Conservation (phyloP, 1,140 invertebrate species). For the Meloidogyne hapla region DNA sequence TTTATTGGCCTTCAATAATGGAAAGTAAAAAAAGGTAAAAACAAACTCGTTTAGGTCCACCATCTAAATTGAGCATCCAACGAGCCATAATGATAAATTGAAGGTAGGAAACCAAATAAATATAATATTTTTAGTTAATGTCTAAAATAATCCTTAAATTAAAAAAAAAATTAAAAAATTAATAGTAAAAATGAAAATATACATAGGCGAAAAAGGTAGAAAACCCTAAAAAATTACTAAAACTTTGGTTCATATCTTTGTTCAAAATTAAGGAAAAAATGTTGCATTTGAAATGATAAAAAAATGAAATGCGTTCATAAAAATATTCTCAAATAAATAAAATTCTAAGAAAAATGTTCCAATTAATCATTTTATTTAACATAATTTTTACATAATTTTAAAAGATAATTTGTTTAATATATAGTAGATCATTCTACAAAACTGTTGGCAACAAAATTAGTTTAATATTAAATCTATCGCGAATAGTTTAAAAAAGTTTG, state of each 20-base stretch:
- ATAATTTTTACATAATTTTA: too few relatives aligned
- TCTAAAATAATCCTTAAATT: neutral
- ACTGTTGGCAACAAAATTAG: neutral
- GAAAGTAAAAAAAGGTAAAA: conserved; percentile 14
- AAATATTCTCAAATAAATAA: neutral
- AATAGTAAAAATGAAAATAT: too few relatives aligned
- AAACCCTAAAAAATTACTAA: too few relatives aligned
- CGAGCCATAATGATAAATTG: conserved; percentile 6
- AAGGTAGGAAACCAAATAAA: neutral
- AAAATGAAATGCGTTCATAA: too few relatives aligned
- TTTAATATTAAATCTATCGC: neutral
- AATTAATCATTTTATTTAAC: neutral
- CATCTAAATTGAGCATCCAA: conserved; percentile 41
- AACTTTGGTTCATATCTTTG: too few relatives aligned
- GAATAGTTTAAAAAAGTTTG: neutral
- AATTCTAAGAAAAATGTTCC: neutral
- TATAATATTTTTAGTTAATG: neutral
- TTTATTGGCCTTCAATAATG: conserved; percentile 16
- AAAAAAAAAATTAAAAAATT: neutral
- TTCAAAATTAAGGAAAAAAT: too few relatives aligned
- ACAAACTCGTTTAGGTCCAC: conserved; percentile 37
- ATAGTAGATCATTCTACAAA: too few relatives aligned
- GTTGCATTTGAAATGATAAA: too few relatives aligned
- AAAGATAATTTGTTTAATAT: too few relatives aligned
- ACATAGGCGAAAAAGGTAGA: too few relatives aligned